Percentiles rank a stretch among this genome's conserved stretches.
phyloP scores from a whole-genome alignment of 2,797 vertebrate species.

The Bucorvus abyssinicus region DNA sequence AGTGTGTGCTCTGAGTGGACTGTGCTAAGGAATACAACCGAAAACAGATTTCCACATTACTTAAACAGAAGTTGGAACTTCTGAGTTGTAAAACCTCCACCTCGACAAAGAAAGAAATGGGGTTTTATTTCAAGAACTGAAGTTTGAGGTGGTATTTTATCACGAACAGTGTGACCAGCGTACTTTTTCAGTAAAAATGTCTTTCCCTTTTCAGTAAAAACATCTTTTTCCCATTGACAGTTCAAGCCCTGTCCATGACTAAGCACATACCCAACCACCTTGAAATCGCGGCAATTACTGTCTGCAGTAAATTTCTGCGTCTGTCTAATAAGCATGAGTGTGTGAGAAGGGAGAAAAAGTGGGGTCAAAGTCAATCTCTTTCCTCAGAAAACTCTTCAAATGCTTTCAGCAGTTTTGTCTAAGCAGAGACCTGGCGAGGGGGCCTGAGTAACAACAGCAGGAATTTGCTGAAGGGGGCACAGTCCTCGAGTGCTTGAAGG shows the following conservation, averaged over 20 bases:
- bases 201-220: neutral
- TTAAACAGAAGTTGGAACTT: neutral
- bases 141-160: neutral
- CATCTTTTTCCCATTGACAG: neutral
- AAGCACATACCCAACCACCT: neutral
- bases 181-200: neutral
- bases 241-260: neutral
- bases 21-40: neutral
- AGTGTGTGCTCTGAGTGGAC: neutral
- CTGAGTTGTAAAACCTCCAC: neutral
- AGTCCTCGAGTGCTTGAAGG: neutral
- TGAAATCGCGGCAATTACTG: no score
- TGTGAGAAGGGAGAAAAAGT: neutral
- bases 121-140: neutral
- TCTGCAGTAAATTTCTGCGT: neutral
- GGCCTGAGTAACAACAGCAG: neutral
- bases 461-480: neutral
- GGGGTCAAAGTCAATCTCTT: neutral
- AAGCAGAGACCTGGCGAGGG: neutral
- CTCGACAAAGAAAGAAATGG: neutral
- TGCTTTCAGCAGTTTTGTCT: neutral
- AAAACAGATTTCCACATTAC: neutral
- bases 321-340: neutral
- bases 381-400: neutral
- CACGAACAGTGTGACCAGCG: neutral